phyloP scores from a whole-genome alignment of 35 echinoderm and acorn worm genomes.

The Lytechinus variegatus region DNA sequence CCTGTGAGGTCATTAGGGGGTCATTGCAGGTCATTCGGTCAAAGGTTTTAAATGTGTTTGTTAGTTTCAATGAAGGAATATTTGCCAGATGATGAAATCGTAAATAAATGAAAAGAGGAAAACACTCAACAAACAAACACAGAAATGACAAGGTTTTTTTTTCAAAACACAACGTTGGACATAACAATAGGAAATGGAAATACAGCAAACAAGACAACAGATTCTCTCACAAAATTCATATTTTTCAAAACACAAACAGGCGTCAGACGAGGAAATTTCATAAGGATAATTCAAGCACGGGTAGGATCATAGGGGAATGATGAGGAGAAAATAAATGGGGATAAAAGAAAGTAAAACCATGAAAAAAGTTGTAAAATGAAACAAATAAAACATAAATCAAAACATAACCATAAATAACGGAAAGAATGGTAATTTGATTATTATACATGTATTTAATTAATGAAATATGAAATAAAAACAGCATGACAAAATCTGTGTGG shows the following conservation, averaged over 20 bases:
- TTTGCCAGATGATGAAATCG: neutral
- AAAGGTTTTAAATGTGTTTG: conserved; percentile 34
- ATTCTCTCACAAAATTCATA: neutral
- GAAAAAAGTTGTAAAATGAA: neutral
- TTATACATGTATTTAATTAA: too few relatives aligned
- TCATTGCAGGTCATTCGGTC: neutral
- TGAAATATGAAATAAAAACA: neutral
- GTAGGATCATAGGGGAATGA: neutral
- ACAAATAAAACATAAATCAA: neutral
- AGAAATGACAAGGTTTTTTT: neutral
- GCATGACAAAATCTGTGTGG: neutral
- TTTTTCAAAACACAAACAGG: neutral
- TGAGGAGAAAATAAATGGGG: neutral
- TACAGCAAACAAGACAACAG: neutral
- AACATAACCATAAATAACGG: neutral
- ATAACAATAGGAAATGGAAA: neutral
- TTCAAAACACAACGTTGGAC: neutral
- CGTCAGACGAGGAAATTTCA: neutral
- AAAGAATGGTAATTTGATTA: too few relatives aligned
- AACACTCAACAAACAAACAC: neutral
- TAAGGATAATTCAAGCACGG: neutral
- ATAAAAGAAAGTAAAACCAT: neutral
- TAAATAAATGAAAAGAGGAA: neutral
- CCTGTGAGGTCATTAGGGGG: conserved; percentile 48
- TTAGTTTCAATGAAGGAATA: conserved; percentile 13